Evolutionary conservation across 2,113 vertebrate genomes (phyloP).

Genomic region (Sceloporus undulatus): DNA sequence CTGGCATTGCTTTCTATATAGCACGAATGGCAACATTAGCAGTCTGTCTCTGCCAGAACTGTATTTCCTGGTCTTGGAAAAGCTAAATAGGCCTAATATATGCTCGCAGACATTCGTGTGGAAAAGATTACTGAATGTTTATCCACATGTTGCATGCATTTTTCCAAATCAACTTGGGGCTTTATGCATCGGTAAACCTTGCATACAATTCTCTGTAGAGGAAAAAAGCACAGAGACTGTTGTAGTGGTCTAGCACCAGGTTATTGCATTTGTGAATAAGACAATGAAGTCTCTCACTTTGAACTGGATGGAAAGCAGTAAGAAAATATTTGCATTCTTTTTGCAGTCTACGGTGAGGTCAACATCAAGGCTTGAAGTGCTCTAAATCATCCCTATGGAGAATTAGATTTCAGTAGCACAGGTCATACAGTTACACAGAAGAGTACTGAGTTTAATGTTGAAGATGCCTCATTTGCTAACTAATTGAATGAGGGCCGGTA

Average conservation of each 20-base stretch:
- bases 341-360: neutral
- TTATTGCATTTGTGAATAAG: neutral
- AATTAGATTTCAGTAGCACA: neutral
- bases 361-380: neutral
- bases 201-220: neutral
- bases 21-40: neutral
- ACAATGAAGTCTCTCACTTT: constrained; percentile 14
- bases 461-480: neutral
- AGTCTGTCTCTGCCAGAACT: constrained; percentile 20
- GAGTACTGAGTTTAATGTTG: neutral
- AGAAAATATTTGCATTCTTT: rapidly evolving
- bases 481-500: neutral
- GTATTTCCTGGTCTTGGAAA: constrained; percentile 25
- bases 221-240: neutral
- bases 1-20: neutral
- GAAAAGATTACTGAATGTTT: constrained; percentile 14
- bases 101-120: neutral
- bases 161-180: constrained; percentile 25
- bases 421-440: neutral
- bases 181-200: constrained; percentile 23
- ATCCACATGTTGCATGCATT: neutral
- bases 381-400: neutral
- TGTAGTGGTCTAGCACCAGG: neutral
- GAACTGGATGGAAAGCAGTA: neutral
- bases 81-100: constrained; percentile 28